These are phyloP conservation scores for Furnarius figulus DNA, from an alignment of 2,113 vertebrate species.

Conservation along the genomic window DNA sequence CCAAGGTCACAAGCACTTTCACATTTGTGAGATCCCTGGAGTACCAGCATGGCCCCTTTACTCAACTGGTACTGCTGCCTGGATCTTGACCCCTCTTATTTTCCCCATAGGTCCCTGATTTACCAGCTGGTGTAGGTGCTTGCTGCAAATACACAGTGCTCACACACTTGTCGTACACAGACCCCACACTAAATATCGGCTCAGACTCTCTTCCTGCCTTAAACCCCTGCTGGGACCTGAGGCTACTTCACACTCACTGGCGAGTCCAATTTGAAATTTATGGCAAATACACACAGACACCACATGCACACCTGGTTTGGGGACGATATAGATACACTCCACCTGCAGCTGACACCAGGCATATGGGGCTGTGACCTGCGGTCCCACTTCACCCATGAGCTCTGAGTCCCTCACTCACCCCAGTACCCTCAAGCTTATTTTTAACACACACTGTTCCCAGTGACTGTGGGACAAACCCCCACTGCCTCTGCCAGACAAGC, in stretches of 20 bases:
- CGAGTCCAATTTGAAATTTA: neutral
- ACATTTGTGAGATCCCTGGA: neutral
- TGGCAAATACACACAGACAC: accelerated
- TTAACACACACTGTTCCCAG: accelerated
- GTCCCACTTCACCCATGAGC: neutral
- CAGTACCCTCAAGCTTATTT: neutral
- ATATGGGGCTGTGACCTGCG: accelerated
- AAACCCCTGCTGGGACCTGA: accelerated
- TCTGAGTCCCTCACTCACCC: neutral
- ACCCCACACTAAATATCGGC: neutral
- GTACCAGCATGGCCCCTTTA: neutral
- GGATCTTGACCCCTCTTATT: accelerated
- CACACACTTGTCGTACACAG: accelerated
- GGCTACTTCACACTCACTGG: neutral
- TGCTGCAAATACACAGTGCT: accelerated
- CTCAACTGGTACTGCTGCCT: neutral
- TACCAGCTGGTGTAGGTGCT: neutral
- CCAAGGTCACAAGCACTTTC: neutral
- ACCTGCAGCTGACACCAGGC: neutral
- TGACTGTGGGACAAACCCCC: neutral
- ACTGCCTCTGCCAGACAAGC: neutral
- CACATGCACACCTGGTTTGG: accelerated
- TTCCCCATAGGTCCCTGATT: accelerated
- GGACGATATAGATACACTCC: neutral
- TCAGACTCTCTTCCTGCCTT: neutral